Base-by-base conservation (phyloP, 2,888 invertebrate species). In the Papilio elwesi region DNA sequence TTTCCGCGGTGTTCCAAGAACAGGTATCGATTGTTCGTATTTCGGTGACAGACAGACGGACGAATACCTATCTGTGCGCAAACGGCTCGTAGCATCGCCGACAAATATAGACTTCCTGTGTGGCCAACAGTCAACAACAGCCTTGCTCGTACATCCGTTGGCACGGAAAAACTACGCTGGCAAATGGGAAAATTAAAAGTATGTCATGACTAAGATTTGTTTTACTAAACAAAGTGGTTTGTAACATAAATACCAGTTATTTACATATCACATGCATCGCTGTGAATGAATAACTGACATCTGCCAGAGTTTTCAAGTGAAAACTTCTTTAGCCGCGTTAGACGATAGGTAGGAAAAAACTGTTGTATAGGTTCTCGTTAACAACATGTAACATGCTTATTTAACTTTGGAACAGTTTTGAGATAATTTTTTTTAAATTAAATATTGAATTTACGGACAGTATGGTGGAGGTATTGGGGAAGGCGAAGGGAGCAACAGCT, bases 51-150 rank as follows among this genome's bases (percentile, higher is more conserved):
- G 80, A 81, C 82, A 85, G 82, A 26, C 26, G 26, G 26, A 85
- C 82, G 82, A 83, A 57, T 13, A 59, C n/a, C 78, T 81, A 83
- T 82, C 76, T 84, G 81, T 81, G 75, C 78, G 80, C 78, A 78
- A 78, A 80, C 76, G 80, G 76, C 77, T 81, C 83, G 81, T 85
- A 83, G 83, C 85, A 83, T 85, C 86, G 87, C 86, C 87, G 85
- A 86, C 84, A 90, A 90, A 91, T 82, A 90, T 84, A 83, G 84
- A 88, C 88, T 88, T 91, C 90, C 91, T 87, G 87, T 85, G 83
- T 77, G 82, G 82, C 81, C 75, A 74, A 76, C 75, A 74, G 74
- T 78, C 77, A 76, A 78, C 76, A 77, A 78, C 38, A 51, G 51
- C 12, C 12, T 67, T 48, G 55, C n/a, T 68, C 69, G 75, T 57